Conservation (phyloP, 53 echinoderm and acorn worm genomes). For the Hippasteria phrygiana region DNA sequence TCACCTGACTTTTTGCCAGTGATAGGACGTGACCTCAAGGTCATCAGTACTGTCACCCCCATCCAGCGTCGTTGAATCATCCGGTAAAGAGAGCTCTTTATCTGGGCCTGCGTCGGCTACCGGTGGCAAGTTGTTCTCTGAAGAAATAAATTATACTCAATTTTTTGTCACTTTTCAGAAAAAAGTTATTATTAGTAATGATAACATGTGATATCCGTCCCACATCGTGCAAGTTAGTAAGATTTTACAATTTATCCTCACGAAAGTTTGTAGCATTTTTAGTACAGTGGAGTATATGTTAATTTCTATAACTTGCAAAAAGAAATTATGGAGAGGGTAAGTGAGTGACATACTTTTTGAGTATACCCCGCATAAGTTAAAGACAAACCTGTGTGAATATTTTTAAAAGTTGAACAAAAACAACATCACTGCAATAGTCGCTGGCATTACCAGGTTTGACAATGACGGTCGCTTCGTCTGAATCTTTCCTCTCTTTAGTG, state of each 20-base stretch:
- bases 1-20: conserved; percentile 86
- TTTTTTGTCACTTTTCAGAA: background rate
- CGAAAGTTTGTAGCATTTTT: too few species aligned
- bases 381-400: too few species aligned
- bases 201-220: background rate
- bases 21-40: conserved; percentile 67
- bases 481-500: conserved; percentile 57
- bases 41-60: conserved; percentile 86
- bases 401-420: too few species aligned
- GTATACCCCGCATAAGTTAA: too few species aligned
- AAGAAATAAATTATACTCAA: background rate
- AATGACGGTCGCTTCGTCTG: conserved; percentile 82
- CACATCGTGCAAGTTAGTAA: too few species aligned
- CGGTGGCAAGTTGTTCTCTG: conserved; percentile 82
- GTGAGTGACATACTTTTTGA: too few species aligned
- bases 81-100: conserved; percentile 90
- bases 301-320: too few species aligned
- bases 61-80: conserved; percentile 84
- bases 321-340: too few species aligned
- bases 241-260: too few species aligned
- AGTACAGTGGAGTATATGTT: too few species aligned
- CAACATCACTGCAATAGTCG: too few species aligned
- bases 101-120: conserved; percentile 89
- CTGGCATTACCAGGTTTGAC: conserved; percentile 92
- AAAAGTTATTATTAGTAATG: background rate